Conservation (phyloP, 2,888 invertebrate species). For the Zootermopsis nevadensis region DNA sequence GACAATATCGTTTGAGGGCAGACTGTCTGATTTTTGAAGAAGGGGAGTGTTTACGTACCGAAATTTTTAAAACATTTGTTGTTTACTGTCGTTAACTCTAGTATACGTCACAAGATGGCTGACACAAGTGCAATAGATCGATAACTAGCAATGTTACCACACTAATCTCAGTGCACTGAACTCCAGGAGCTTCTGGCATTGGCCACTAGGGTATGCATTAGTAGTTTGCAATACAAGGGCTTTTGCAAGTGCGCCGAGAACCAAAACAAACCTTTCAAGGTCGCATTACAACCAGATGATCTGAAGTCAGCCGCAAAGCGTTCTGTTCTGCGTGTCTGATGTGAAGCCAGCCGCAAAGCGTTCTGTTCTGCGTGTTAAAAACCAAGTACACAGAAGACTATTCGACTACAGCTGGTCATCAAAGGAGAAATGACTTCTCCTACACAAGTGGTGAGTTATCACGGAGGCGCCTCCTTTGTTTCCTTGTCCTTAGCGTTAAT, state of each 20-base stretch:
- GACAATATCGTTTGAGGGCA: too few species aligned
- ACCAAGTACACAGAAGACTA: neutral
- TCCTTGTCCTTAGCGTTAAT: neutral
- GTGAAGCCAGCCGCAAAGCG: neutral
- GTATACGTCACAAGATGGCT: conserved; percentile 1
- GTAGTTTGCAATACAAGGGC: conserved; percentile 14
- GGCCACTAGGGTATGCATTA: conserved; percentile 21
- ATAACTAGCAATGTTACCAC: neutral
- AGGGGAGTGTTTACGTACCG: too few species aligned
- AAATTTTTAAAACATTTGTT: too few species aligned
- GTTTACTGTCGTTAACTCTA: neutral
- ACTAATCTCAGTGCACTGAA: conserved; percentile 10
- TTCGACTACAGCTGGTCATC: neutral
- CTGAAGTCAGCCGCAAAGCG: neutral
- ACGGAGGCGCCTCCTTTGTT: neutral
- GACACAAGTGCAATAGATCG: neutral
- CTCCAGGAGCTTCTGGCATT: conserved; percentile 5
- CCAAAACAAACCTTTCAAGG: conserved; percentile 49
- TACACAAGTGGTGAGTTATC: conserved; percentile 56
- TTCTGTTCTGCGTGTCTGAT: conserved; percentile 27
- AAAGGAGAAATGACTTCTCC: conserved; percentile 56
- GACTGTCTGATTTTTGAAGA: too few species aligned
- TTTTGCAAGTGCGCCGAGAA: conserved; percentile 40
- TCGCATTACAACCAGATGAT: conserved; percentile 42
- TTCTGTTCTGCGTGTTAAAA: conserved; percentile 1